phyloP scores from a whole-genome alignment of 2,797 vertebrate genomes.

The Pithecia hirsuta region DNA sequence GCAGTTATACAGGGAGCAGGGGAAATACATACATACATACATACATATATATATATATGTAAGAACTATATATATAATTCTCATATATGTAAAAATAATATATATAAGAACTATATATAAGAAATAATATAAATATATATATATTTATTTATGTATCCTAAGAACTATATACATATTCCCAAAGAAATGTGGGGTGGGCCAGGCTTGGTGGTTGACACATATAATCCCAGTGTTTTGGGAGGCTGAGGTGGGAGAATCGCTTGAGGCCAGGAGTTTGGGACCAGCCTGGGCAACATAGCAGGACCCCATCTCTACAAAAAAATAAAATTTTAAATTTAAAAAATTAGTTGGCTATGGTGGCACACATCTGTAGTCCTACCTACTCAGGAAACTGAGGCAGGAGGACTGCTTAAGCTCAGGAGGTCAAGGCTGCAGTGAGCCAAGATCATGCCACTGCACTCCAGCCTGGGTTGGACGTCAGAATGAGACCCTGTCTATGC shows the following conservation, averaged over 20 bases:
- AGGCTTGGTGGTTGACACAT: not conserved
- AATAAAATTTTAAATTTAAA: not conserved
- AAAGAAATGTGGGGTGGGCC: not conserved
- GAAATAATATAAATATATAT: too few species aligned
- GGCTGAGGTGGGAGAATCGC: not conserved
- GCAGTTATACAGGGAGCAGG: too few species aligned
- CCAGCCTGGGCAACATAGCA: not conserved
- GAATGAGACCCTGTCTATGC: not conserved
- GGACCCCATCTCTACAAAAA: not conserved
- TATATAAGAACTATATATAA: too few species aligned
- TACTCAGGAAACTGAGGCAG: not conserved
- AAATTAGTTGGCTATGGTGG: not conserved
- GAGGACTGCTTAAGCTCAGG: not conserved
- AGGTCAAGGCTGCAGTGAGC: not conserved
- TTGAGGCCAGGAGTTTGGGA: not conserved
- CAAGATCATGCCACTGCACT: not conserved
- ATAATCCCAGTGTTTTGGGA: not conserved
- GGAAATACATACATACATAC: too few species aligned
- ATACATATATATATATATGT: too few species aligned
- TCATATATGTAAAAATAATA: too few species aligned
- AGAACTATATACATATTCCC: not conserved
- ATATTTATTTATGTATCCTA: too few species aligned
- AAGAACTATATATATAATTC: too few species aligned
- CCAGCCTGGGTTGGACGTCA: not conserved
- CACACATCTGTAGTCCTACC: not conserved